Evolutionary conservation across 2,888 invertebrate genomes (phyloP), one percentile per base, ranked within the genome.

Genomic region (Tinea pellionella): DNA sequence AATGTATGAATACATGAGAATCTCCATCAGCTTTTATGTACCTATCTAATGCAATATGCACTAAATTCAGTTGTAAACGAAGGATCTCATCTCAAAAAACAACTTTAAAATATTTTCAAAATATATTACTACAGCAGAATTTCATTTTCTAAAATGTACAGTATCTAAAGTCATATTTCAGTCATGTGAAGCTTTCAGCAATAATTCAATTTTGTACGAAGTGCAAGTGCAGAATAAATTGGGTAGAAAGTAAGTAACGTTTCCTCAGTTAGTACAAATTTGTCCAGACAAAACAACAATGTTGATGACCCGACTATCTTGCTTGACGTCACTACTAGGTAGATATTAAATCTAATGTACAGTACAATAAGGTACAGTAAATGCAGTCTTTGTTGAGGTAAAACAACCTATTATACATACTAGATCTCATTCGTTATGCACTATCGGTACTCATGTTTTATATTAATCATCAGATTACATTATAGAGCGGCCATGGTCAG

Each of bases 251-350:
- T 37, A 6, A 37, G 37, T 9, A 12, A 37, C 37, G 37, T 13
- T 47, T 47, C 47, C 47, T 47, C 41, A 41, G n/a, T 41, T 16
- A 16, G 47, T 18, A 1, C 24, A 53, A 53, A 53, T 13, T 53
- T 53, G 18, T 24, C 24, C 53, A 53, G 53, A 53, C 53, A 24
- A 15, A 53, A 47, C 18, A 47, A 47, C 47, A 47, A 47, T 47
- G 47, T 18, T 47, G 47, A 47, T 47, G 47, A 47, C 47, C 47
- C n/a, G 18, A 47, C 15, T 6, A 16, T 18, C 47, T 47, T 4
- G 47, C 16, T 18, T 53, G 53, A 53, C 53, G 53, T 53, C 53
- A 53, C 24, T 4, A 1, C 24, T 24, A n/a, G n/a, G n/a, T n/a
- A n/a, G n/a, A n/a, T n/a, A n/a, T n/a, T n/a, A n/a, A n/a, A n/a